Evolutionary conservation across 2,113 vertebrate genomes (phyloP).

Genomic region (Ictalurus punctatus): DNA sequence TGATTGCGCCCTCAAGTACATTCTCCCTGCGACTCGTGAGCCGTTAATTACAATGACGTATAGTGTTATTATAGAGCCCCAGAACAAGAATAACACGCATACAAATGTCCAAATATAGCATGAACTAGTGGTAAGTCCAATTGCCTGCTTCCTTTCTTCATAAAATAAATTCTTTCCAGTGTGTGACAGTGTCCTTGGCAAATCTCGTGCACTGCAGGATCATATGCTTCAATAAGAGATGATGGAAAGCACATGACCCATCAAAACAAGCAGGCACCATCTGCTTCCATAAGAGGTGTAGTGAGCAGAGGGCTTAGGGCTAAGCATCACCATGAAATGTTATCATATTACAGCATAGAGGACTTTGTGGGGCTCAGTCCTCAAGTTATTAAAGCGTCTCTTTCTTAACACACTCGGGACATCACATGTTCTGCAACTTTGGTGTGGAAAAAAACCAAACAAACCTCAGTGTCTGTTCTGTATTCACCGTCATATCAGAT

Average conservation of each 20-base stretch:
- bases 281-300: neutral
- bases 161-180: neutral
- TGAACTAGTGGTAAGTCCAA: neutral
- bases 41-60: neutral
- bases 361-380: neutral
- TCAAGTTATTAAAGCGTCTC: slow-evolving; percentile 3
- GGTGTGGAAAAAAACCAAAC: neutral
- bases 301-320: neutral
- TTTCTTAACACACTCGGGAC: neutral
- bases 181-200: neutral
- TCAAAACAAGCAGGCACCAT: neutral
- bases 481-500: neutral
- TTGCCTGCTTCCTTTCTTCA: neutral
- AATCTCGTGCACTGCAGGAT: neutral
- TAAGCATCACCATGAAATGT: neutral
- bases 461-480: neutral
- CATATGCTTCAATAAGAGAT: slow-evolving; percentile 19
- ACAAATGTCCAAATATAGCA: neutral
- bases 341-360: neutral
- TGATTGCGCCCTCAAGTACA: neutral
- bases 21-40: neutral
- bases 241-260: slow-evolving; percentile 34
- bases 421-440: slow-evolving; percentile 11
- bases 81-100: neutral
- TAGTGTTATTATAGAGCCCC: neutral